These are phyloP conservation scores for Ornithorhynchus anatinus DNA, from an alignment of 2,113 vertebrate species.

Conservation along the genomic window DNA sequence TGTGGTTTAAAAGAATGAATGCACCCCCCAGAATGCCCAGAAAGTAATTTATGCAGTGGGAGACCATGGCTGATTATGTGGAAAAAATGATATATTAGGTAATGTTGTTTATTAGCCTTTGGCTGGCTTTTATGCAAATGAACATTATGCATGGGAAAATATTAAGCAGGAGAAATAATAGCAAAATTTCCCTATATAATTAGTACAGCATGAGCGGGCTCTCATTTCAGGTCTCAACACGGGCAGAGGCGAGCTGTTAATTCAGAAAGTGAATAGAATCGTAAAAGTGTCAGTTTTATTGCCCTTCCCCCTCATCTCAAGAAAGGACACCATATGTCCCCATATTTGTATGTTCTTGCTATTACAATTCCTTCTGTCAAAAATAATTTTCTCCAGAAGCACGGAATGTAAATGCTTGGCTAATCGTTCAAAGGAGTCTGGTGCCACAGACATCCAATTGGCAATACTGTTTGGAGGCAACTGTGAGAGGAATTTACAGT, in stretches of 20 bases:
- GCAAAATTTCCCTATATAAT: not conserved
- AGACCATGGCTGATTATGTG: not conserved
- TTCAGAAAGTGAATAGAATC: conserved; percentile 2
- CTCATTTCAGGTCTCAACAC: not conserved
- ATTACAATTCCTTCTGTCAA: conserved; percentile 23
- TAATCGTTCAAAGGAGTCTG: conserved; percentile 11
- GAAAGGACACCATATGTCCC: conserved; percentile 29
- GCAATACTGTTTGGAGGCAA: not conserved
- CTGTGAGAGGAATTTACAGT: not conserved
- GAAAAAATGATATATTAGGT: not conserved
- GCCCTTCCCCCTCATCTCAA: conserved; percentile 16
- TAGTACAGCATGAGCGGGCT: not conserved
- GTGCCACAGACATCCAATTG: too few relatives aligned
- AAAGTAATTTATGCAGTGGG: conserved; percentile 3
- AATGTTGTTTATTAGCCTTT: not conserved
- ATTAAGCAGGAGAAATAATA: not conserved
- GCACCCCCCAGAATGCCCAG: not conserved
- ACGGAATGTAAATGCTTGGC: conserved; percentile 26
- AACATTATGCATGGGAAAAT: not conserved
- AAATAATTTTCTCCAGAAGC: conserved; percentile 42
- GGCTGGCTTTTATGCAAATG: conserved; percentile 3
- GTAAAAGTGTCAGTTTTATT: not conserved
- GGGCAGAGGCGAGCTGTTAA: not conserved
- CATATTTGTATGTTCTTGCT: not conserved
- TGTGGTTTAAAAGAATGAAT: not conserved